Percentiles rank a stretch among this genome's conserved stretches.
Conservation (phyloP, 2,113 vertebrate species). For the Sciurus niger region DNA sequence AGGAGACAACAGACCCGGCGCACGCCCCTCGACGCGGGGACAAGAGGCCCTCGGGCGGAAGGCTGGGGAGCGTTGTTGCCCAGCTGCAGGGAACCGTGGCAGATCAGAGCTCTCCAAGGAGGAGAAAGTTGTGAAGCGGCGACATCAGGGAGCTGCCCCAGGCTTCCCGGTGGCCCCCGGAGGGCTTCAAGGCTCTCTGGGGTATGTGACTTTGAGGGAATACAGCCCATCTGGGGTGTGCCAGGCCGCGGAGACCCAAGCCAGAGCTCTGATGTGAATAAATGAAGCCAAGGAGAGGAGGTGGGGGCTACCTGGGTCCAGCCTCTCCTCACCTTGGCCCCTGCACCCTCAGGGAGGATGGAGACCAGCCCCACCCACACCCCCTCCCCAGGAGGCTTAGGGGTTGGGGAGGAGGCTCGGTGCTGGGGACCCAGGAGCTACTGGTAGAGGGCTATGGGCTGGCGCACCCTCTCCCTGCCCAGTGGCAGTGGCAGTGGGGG, state of each 20-base stretch:
- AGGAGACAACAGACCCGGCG: not conserved
- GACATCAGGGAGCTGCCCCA: slow-evolving; percentile 71
- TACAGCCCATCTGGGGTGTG: slow-evolving; percentile 46
- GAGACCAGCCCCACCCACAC: not conserved
- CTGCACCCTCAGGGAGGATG: not conserved
- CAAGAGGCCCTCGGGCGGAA: slow-evolving; percentile 41
- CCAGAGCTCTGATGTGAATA: slow-evolving; percentile 13
- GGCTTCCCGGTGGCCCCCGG: slow-evolving; percentile 8
- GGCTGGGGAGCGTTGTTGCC: slow-evolving; percentile 68
- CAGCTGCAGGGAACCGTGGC: slow-evolving; percentile 64
- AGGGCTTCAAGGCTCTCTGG: slow-evolving; percentile 1
- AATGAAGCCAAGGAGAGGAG: slow-evolving; percentile 45
- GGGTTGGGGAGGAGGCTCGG: not conserved
- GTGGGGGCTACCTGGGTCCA: not conserved
- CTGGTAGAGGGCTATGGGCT: not conserved
- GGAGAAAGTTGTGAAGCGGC: slow-evolving; percentile 75
- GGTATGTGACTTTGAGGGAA: slow-evolving; percentile 42
- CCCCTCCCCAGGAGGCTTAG: slow-evolving; percentile 1
- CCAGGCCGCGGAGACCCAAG: slow-evolving; percentile 40
- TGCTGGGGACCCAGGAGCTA: not conserved
- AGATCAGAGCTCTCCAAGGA: slow-evolving; percentile 60
- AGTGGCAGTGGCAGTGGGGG: not conserved
- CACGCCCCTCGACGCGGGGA: slow-evolving; percentile 37
- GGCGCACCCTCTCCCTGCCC: slow-evolving; percentile 7
- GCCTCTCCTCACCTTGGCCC: not conserved